Percentiles rank a stretch among this genome's conserved stretches.
Evolutionary conservation across 1,140 invertebrate genomes (phyloP).

Genomic region (Condylostylus longicornis): DNA sequence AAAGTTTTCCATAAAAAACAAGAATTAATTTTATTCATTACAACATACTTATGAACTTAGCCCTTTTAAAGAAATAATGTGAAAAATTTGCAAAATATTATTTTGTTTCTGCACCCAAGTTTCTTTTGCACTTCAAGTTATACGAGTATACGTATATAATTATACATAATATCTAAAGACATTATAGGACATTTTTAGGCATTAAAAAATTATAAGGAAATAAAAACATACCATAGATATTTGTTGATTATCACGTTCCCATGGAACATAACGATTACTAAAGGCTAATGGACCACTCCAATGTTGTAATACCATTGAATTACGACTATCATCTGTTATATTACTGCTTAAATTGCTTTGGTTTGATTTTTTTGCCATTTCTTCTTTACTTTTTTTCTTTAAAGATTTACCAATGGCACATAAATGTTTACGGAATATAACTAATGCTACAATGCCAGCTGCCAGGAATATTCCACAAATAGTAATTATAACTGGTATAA

Average conservation of each 20-base stretch:
- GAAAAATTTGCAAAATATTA: too few relatives aligned
- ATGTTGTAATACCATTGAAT: conserved; percentile 40
- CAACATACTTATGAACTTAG: too few relatives aligned
- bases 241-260: conserved; percentile 48
- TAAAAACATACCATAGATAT: background rate
- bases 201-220: background rate
- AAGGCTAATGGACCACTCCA: conserved; percentile 61
- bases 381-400: conserved; percentile 40
- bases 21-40: too few relatives aligned
- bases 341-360: conserved; percentile 22
- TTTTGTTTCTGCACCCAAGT: background rate
- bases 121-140: conserved; percentile 1
- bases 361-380: conserved; percentile 38
- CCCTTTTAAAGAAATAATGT: too few relatives aligned
- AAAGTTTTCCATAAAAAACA: too few relatives aligned
- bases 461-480: conserved; percentile 40
- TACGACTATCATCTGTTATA: conserved; percentile 25
- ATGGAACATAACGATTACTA: conserved; percentile 65
- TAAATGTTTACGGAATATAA: conserved; percentile 41
- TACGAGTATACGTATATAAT: too few relatives aligned
- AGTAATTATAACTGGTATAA: conserved; percentile 41
- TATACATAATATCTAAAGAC: too few relatives aligned
- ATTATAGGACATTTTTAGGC: too few relatives aligned
- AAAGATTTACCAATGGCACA: conserved; percentile 28
- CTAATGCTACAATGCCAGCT: conserved; percentile 36